Evolutionary conservation across 2,113 vertebrate species (phyloP).

Genomic region (Prolemur simus): DNA sequence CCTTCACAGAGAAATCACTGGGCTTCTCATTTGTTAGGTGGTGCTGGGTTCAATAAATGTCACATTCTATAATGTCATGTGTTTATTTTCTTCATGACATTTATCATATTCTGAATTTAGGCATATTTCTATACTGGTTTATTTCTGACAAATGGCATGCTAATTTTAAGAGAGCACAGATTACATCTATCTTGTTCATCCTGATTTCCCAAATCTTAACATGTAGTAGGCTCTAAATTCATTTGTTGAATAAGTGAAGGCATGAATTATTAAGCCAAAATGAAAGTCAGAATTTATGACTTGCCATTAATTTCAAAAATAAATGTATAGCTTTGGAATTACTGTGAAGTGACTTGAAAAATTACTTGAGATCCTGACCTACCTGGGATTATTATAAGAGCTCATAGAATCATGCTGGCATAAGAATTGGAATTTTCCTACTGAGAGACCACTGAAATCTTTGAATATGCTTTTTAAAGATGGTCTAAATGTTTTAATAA

Average conservation of each 20-base stretch:
- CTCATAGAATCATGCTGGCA: neutral
- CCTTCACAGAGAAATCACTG: neutral
- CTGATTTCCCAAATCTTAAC: neutral
- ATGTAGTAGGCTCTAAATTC: neutral
- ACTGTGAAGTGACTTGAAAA: slow-evolving; percentile 66
- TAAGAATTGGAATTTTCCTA: slow-evolving; percentile 59
- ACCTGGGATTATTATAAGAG: slow-evolving; percentile 25
- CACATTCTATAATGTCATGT: neutral
- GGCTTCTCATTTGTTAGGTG: neutral
- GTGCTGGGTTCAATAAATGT: neutral
- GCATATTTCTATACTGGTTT: neutral
- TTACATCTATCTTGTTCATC: neutral
- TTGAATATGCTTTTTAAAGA: slow-evolving; percentile 48
- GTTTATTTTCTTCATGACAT: neutral
- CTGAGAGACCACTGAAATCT: slow-evolving; percentile 23
- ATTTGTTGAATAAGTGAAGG: slow-evolving; percentile 30
- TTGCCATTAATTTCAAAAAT: slow-evolving; percentile 60
- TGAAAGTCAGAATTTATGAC: slow-evolving; percentile 38
- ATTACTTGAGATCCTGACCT: slow-evolving; percentile 31
- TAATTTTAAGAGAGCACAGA: slow-evolving; percentile 3
- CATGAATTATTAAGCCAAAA: slow-evolving; percentile 46
- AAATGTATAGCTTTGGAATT: slow-evolving; percentile 47
- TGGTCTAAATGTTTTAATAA: slow-evolving; percentile 35
- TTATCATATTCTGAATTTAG: neutral
- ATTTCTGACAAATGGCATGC: neutral